These are phyloP conservation scores for Volucella inanis DNA, from an alignment of 2,888 invertebrate species.

Conservation along the genomic window DNA sequence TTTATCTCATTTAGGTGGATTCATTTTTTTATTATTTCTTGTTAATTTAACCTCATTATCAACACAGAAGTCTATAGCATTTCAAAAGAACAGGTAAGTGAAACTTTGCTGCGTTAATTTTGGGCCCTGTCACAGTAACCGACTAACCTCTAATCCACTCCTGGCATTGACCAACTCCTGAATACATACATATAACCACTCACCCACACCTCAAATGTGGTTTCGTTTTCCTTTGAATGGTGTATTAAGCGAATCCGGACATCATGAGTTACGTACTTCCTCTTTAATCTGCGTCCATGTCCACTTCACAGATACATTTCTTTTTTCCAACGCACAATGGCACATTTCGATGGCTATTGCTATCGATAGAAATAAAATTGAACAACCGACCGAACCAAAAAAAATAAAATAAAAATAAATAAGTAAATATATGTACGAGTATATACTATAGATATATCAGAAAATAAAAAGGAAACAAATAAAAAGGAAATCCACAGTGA, in stretches of 20 bases:
- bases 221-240: slow-evolving; percentile 58
- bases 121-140: neutral
- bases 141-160: slow-evolving; percentile 19
- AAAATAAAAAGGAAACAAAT: slow-evolving; percentile 62
- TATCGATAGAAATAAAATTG: slow-evolving; percentile 72
- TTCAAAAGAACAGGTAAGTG: no score
- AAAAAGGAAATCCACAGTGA: slow-evolving; percentile 72
- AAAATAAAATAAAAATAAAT: slow-evolving; percentile 6
- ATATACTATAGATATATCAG: neutral
- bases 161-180: slow-evolving; percentile 18
- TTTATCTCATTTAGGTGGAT: no score
- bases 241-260: slow-evolving; percentile 66
- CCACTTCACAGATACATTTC: slow-evolving; percentile 65
- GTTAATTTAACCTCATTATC: no score
- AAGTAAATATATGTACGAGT: no score
- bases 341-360: slow-evolving; percentile 68
- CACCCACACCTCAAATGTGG: slow-evolving; percentile 13
- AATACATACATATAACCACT: neutral
- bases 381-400: slow-evolving; percentile 49
- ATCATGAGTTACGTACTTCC: slow-evolving; percentile 69
- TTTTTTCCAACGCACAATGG: slow-evolving; percentile 21
- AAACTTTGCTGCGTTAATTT: neutral
- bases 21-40: no score
- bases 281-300: slow-evolving; percentile 44
- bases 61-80: no score